phyloP scores from a whole-genome alignment of 1,140 invertebrate species.

The Reticulitermes speratus region DNA sequence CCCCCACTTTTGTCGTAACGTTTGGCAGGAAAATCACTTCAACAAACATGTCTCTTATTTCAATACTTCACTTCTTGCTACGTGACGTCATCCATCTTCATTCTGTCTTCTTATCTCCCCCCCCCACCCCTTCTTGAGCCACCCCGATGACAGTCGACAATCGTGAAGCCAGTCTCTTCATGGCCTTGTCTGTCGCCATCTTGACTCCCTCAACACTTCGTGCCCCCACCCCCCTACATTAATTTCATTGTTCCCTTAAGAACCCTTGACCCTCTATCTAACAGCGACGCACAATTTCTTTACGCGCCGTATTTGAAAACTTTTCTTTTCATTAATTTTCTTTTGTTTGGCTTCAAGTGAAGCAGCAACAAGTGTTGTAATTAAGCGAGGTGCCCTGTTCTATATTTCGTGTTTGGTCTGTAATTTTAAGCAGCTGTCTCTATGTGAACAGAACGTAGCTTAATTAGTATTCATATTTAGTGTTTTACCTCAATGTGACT shows the following conservation, averaged over 20 bases:
- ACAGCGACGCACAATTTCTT: neutral
- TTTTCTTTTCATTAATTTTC: neutral
- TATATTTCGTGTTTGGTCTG: neutral
- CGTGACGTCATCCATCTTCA: too few relatives aligned
- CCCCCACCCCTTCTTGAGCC: too few relatives aligned
- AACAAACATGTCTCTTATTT: too few relatives aligned
- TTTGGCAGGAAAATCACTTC: too few relatives aligned
- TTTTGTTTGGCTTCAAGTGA: neutral
- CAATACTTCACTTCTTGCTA: too few relatives aligned
- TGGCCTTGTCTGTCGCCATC: too few relatives aligned
- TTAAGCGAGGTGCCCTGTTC: neutral
- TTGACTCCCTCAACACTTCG: neutral
- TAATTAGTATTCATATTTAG: neutral
- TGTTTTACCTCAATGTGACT: neutral
- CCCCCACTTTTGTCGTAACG: too few relatives aligned
- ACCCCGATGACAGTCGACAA: too few relatives aligned
- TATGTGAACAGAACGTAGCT: neutral
- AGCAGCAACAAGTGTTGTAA: neutral
- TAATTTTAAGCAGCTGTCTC: neutral
- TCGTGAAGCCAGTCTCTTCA: too few relatives aligned
- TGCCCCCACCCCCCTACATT: neutral
- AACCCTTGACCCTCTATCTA: neutral
- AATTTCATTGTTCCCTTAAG: neutral
- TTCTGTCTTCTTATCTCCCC: too few relatives aligned
- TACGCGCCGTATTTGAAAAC: neutral